Base-by-base conservation (phyloP, 2,113 vertebrate genomes). In the Hippocampus guttulatus region DNA sequence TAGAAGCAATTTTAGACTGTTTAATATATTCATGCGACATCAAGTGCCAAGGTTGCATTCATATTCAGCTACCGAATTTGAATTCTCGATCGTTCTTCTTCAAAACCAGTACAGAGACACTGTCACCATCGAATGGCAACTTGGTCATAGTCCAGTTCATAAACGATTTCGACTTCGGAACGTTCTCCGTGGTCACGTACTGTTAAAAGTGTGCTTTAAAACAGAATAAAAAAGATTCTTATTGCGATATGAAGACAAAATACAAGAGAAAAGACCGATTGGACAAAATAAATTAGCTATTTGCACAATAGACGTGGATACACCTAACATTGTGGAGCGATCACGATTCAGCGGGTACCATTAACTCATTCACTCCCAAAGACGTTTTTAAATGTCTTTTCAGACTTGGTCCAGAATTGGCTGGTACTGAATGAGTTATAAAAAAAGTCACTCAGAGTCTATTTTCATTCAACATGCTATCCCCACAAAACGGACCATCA, bases 11-110 rank as follows among this genome's bases (percentile, higher is more conserved):
- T 8, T 27, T 52, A 67, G 73, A 74, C 52, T 60, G 47, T 40
- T 43, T 61, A 15, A 81, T 54, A 58, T 55, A 43, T 60, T 38
- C 20, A 65, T 70, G 12, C 67, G 68, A 74, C 70, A 58, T 51
- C 57, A 70, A 70, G 74, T 68, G 16, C 75, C 52, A 54, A 38
- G 21, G 54, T 51, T 78, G 63, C 49, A 61, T 75, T 78, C 45
- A 64, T 40, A 45, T n/a, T 75, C 33, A 51, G 40, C 54, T 57
- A 14, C 68, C 25, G 69, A 60, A 75, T 70, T 64, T 70, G 8
- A 77, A 76, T 75, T 54, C 69, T 63, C 54, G 7, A 65, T 49
- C 18, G 30, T 20, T 20, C 9, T 38, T 9, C 8, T 62, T 38
- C 57, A 15, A 16, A 25, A 21, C 25, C 14, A 8, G 1, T 7